Base-by-base conservation (phyloP, 2,888 invertebrate genomes). In the Brachylomia viminalis region DNA sequence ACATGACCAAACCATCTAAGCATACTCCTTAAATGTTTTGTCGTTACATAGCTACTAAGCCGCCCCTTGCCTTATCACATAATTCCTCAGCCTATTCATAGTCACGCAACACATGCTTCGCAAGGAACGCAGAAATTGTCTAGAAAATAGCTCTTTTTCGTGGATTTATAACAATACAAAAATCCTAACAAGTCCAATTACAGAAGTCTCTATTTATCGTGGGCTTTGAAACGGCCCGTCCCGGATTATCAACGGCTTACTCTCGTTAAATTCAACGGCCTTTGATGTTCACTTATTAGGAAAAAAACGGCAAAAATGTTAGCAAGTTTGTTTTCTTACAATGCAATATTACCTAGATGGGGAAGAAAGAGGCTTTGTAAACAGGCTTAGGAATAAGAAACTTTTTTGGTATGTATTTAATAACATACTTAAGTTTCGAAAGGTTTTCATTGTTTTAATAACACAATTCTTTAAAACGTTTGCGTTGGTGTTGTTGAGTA, bases 241-340 rank as follows among this genome's bases (percentile, higher is more conserved):
- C 71, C 61, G 83, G 77, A 85, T 79, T 83, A 83, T 73, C 68
- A 83, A 71, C 73, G 73, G 85, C 73, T 84, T 83, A 83, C 61
- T 77, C 82, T 83, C 73, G 85, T 83, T 83, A 83, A 73, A 83
- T 80, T 84, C 69, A 38, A 83, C 67, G 45, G 67, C 64, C 82
- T 83, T 83, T 83, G 82, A 83, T 83, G 61, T 85, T 62, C 61
- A 52, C 68, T 73, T 83, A 84, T 81, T 74, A 83, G 71, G 52
- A 56, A 74, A 83, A 38, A 80, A 75, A 71, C 33, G 56, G 30
- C 20, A 33, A 30, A 73, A 80, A 80, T 65, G 30, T 58, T 64
- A 27, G 56, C 59, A 80, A 77, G 45, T 74, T 77, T 74, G 67
- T 79, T 79, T 75, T 75, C 54, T 80, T 61, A 66, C 45, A 79